These are phyloP conservation scores for Psilopsiagon aymara DNA, from an alignment of 2,113 vertebrate species.

Conservation along the genomic window DNA sequence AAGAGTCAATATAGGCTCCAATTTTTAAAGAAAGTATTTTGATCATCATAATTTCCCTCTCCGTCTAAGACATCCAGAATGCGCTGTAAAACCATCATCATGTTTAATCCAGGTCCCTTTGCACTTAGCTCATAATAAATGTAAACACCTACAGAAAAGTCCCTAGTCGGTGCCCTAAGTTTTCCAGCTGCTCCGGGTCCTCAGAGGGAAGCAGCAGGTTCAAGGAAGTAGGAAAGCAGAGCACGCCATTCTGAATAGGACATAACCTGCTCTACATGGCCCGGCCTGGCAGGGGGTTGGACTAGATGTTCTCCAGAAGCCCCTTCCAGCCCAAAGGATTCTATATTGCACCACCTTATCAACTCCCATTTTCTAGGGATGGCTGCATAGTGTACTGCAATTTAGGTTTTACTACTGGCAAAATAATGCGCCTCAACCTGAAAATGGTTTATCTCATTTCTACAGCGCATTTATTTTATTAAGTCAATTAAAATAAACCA, in stretches of 20 bases:
- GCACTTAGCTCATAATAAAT: not conserved
- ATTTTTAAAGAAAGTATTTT: not conserved
- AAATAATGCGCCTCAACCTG: not conserved
- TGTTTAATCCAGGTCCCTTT: not conserved
- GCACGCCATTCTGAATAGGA: accelerated
- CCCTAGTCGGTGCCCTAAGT: not conserved
- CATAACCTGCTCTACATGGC: accelerated
- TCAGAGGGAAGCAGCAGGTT: not conserved
- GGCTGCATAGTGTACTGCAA: not conserved
- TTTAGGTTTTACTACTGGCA: not conserved
- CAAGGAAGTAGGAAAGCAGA: not conserved
- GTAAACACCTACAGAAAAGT: not conserved
- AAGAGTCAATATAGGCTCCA: not conserved
- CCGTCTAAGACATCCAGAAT: not conserved
- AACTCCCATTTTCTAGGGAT: not conserved
- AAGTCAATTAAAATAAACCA: not conserved
- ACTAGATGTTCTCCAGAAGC: not conserved
- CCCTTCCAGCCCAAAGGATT: not conserved
- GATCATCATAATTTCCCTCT: not conserved
- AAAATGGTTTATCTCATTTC: not conserved
- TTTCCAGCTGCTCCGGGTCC: accelerated
- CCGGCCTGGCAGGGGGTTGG: not conserved
- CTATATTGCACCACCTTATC: not conserved
- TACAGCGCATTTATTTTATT: not conserved
- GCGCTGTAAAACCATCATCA: not conserved